Base-by-base conservation (phyloP, 2,113 vertebrate species). In the Oncorhynchus kisutch region DNA sequence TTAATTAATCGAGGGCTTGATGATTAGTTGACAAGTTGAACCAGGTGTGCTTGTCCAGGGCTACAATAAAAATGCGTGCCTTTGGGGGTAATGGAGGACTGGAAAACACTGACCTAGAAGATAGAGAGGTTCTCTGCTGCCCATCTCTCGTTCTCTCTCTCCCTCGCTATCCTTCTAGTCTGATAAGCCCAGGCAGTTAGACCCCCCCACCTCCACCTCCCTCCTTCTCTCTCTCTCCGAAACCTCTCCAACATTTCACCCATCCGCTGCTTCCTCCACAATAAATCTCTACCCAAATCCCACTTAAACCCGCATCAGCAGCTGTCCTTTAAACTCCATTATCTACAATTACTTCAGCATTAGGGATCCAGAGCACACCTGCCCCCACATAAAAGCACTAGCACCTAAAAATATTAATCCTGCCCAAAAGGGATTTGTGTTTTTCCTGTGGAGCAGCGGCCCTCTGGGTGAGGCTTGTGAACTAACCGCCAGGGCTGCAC, bases 271-370 rank as follows among this genome's bases (percentile, higher is more conserved):
- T 82, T 85, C 73, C 76, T 88, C 70, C 70, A 66, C 76, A 64
- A 83, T 88, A 90, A 92, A 89, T 87, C 90, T 89, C 83, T 75
- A 78, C 82, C 85, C 86, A 92, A 92, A 92, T 91, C 91, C 90
- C 83, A 84, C 88, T 92, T 91, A 91, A 91, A 92, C 87, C 88
- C 39, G 74, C 89, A 88, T 89, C 86, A 88, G 86, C 89, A 89
- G 91, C 89, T 89, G 88, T 90, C 91, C 90, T 92, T 92, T 91
- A 90, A 93, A 91, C 86, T 90, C 91, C 91, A 93, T 93, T 93
- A 93, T 92, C 91, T 86, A 90, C 91, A 92, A 92, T 93, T 92
- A 92, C 88, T 91, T 82, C 85, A 91, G 86, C 90, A 90, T 89
- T 87, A 90, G 85, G 85, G 85, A 86, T 78, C 72, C 48, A 16